Conservation (phyloP, 2,888 invertebrate species). For the Polymixis flavicincta region DNA sequence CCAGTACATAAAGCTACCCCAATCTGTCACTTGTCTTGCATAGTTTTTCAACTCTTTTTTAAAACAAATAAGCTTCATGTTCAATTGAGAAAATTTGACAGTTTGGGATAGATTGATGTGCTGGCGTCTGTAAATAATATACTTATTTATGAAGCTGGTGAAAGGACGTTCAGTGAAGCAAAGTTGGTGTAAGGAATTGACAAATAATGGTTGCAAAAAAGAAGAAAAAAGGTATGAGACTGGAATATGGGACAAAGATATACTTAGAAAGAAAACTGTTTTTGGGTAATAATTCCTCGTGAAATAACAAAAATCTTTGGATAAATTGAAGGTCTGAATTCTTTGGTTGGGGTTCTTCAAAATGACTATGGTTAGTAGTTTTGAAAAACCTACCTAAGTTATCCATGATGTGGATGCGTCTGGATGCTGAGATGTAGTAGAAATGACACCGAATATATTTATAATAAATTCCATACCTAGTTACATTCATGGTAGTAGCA, state of each 20-base stretch:
- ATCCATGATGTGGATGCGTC: background rate
- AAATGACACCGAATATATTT: too few species aligned
- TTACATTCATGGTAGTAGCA: conserved; percentile 80
- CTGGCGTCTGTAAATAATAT: too few species aligned
- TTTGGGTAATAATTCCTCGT: background rate
- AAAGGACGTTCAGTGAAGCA: background rate
- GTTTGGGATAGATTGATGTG: too few species aligned
- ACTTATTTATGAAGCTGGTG: background rate
- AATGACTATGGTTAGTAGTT: background rate
- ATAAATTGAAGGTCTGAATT: background rate
- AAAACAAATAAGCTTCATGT: too few species aligned
- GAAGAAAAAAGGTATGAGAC: background rate
- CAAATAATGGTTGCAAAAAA: background rate
- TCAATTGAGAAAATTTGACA: too few species aligned
- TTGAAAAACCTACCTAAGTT: background rate
- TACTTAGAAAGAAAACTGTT: background rate
- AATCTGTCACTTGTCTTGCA: too few species aligned
- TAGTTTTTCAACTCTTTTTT: too few species aligned
- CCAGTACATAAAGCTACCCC: too few species aligned
- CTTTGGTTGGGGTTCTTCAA: background rate
- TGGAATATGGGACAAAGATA: background rate
- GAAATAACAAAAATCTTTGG: background rate
- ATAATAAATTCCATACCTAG: conserved; percentile 73
- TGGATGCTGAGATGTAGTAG: background rate
- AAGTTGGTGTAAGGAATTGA: background rate